Conservation (phyloP, 2,113 vertebrate species). For the Bagarius yarrelli region DNA sequence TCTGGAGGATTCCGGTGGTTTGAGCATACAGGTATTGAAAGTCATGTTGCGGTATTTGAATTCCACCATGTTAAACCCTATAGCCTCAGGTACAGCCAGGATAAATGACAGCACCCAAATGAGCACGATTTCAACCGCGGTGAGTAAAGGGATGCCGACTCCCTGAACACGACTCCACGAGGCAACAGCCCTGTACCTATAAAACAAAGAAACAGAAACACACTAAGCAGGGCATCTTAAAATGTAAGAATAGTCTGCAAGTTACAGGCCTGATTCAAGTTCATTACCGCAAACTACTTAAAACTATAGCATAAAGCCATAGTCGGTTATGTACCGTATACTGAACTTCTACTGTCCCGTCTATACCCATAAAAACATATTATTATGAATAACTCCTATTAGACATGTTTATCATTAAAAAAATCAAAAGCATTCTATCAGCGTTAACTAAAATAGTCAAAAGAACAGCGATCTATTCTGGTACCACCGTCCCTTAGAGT, state of each 20-base stretch:
- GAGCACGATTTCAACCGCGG: constrained; percentile 86
- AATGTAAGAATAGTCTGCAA: neutral
- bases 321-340: neutral
- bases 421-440: neutral
- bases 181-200: constrained; percentile 92
- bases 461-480: neutral
- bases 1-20: constrained; percentile 60
- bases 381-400: neutral
- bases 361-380: neutral
- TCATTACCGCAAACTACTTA: neutral
- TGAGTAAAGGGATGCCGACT: constrained; percentile 88
- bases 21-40: constrained; percentile 83
- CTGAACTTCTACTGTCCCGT: neutral
- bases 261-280: neutral
- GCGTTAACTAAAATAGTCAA: neutral
- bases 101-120: constrained; percentile 91
- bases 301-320: neutral
- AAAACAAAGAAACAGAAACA: constrained; percentile 37
- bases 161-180: constrained; percentile 98
- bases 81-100: constrained; percentile 89
- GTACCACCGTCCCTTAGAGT: too few relatives aligned
- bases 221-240: neutral
- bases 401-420: neutral
- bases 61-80: constrained; percentile 79
- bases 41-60: constrained; percentile 73